phyloP scores from a whole-genome alignment of 2,113 vertebrate genomes.

The Aplodontia rufa region DNA sequence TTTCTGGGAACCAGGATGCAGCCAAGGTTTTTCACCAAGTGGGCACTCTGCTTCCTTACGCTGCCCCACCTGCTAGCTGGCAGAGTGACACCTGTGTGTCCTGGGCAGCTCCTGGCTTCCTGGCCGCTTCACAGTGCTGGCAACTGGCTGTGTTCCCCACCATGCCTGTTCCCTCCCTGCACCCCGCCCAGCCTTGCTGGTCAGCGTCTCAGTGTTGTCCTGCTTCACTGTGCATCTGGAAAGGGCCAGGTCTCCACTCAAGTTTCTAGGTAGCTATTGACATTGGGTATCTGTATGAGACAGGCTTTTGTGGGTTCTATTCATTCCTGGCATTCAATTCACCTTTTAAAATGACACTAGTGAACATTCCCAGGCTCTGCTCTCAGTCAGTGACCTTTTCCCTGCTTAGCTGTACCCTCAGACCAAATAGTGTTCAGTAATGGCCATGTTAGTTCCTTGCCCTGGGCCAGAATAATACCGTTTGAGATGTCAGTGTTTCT shows the following conservation, averaged over 20 bases:
- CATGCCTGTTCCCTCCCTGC: neutral
- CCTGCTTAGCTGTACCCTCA: neutral
- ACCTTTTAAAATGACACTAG: neutral
- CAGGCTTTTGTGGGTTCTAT: neutral
- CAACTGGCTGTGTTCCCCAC: neutral
- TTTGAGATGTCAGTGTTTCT: neutral
- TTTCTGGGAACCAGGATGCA: conserved; percentile 49
- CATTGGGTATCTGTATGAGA: neutral
- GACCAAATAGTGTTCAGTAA: neutral
- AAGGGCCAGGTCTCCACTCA: neutral
- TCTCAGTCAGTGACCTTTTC: neutral
- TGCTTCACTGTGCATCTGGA: neutral
- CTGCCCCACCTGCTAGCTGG: neutral
- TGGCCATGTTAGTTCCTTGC: neutral
- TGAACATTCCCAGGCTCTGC: neutral
- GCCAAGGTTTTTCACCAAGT: neutral
- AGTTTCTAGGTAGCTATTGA: neutral
- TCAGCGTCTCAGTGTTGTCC: neutral
- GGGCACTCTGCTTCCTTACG: neutral
- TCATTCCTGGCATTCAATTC: neutral
- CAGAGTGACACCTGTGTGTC: neutral
- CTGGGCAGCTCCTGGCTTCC: neutral
- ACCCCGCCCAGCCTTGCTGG: neutral
- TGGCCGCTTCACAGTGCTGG: neutral
- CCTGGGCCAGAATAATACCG: neutral